phyloP scores from a whole-genome alignment of 2,113 vertebrate species.

The Geococcyx californianus region DNA sequence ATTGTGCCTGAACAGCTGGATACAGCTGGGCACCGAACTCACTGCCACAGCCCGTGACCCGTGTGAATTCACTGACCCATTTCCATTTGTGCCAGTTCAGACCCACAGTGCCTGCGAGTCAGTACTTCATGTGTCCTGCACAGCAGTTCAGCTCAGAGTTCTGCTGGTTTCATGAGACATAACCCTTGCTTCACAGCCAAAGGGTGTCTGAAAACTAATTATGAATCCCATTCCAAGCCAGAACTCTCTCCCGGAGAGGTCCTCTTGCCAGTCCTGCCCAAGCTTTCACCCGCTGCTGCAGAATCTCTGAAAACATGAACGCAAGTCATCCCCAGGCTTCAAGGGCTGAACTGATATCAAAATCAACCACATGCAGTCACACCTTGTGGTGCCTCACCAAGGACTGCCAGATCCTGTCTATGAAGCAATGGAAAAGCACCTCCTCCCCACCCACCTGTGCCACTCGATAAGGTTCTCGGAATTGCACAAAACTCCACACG shows the following conservation, averaged over 20 bases:
- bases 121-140: background rate
- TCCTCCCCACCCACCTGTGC: slow-evolving; percentile 26
- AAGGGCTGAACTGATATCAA: background rate
- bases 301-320: background rate
- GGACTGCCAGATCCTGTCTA: slow-evolving; percentile 15
- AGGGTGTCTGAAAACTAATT: background rate
- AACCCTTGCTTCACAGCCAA: background rate
- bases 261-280: background rate
- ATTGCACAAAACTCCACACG: slow-evolving; percentile 2
- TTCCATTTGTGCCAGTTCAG: background rate
- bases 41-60: background rate
- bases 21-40: background rate
- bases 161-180: background rate
- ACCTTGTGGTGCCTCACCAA: background rate
- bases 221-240: background rate
- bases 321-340: background rate
- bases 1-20: background rate
- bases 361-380: background rate
- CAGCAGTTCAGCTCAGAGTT: background rate
- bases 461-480: slow-evolving; percentile 55
- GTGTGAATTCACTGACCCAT: background rate
- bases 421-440: slow-evolving; percentile 36
- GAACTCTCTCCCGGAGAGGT: background rate
- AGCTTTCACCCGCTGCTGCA: background rate
- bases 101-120: background rate